Evolutionary conservation across 2,888 invertebrate species (phyloP).

Genomic region (Hydriomena furcata): DNA sequence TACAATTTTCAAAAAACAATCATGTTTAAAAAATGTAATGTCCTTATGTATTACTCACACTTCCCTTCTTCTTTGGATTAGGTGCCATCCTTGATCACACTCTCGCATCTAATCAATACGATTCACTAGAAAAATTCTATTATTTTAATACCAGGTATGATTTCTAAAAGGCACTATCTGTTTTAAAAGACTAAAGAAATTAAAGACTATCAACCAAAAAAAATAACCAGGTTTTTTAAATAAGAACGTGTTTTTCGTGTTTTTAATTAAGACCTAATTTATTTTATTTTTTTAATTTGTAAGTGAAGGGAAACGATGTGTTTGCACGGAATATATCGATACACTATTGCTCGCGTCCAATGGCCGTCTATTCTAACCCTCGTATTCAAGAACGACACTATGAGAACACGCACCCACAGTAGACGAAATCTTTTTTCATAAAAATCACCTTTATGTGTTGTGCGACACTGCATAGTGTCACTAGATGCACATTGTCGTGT

Average conservation of each 20-base stretch:
- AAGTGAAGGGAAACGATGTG: conserved; percentile 9
- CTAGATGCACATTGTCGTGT: no score
- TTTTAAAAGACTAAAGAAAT: no score
- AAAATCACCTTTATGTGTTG: no score
- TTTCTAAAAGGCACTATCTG: no score
- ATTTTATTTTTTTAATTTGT: not conserved
- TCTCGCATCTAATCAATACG: not conserved
- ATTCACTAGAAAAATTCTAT: not conserved
- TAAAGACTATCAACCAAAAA: not conserved
- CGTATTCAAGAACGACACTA: no score
- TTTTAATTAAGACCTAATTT: conserved; percentile 10
- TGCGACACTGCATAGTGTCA: no score
- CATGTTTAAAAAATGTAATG: not conserved
- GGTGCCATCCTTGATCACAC: conserved; percentile 14
- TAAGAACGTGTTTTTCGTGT: conserved; percentile 4
- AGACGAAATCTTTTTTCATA: no score
- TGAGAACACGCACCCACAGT: no score
- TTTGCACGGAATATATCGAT: conserved; percentile 35
- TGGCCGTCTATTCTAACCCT: conserved; percentile 60
- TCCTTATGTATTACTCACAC: conserved; percentile 18
- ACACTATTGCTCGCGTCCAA: conserved; percentile 50
- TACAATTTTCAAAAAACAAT: no score
- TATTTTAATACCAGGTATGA: no score
- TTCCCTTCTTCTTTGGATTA: conserved; percentile 20
- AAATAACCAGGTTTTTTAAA: not conserved